phyloP scores from a whole-genome alignment of 1,140 invertebrate genomes.

The Caenorhabditis remanei region DNA sequence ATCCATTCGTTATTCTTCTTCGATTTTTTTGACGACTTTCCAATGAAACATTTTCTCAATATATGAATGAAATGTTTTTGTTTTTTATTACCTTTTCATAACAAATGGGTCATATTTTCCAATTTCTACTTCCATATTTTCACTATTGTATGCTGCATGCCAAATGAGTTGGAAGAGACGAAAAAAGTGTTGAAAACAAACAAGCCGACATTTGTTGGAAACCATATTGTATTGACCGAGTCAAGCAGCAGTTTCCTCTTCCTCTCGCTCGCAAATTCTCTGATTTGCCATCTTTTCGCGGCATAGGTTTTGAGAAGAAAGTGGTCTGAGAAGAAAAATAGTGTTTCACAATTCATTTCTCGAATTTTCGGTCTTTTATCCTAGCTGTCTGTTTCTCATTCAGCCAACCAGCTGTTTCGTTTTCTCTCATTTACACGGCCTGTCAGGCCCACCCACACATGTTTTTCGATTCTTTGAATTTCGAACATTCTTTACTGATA shows the following conservation, averaged over 20 bases:
- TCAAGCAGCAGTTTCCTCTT: background rate
- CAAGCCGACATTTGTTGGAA: constrained; percentile 31
- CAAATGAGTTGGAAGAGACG: constrained; percentile 4
- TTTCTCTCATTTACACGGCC: background rate
- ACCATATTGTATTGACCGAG: constrained; percentile 37
- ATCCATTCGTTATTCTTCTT: constrained; percentile 23
- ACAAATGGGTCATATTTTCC: constrained; percentile 3
- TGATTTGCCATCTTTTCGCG: constrained; percentile 38
- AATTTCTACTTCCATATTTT: background rate
- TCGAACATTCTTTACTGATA: background rate
- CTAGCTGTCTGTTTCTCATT: background rate
- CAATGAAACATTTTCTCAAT: background rate
- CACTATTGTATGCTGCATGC: constrained; percentile 26
- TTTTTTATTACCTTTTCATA: background rate
- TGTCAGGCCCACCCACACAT: constrained; percentile 3
- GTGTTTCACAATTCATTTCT: constrained; percentile 31
- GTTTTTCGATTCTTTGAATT: constrained; percentile 4
- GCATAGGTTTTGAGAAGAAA: background rate
- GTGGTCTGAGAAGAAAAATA: background rate
- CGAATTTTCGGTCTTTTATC: background rate
- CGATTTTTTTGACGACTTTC: background rate
- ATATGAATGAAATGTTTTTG: background rate
- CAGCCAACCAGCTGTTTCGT: background rate
- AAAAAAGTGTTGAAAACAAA: constrained; percentile 29
- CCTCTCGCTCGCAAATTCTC: background rate